Conservation (phyloP, 2,113 vertebrate species). For the Albula glossodonta region DNA sequence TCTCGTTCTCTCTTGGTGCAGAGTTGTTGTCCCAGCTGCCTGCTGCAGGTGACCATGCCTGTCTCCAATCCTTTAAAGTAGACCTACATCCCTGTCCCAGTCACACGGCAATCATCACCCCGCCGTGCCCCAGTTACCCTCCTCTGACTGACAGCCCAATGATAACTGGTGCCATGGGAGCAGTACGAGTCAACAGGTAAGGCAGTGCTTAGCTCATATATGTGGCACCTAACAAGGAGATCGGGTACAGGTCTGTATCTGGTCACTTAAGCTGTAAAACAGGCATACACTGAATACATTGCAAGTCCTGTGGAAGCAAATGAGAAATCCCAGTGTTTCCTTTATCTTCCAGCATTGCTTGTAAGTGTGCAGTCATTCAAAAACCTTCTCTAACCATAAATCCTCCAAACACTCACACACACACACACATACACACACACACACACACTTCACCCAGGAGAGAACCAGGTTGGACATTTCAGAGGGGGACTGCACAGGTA, state of each 20-base stretch:
- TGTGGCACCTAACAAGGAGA: background rate
- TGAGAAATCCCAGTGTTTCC: background rate
- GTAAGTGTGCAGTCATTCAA: no score
- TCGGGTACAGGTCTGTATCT: background rate
- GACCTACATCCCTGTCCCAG: slow-evolving; percentile 17
- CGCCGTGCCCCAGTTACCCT: background rate
- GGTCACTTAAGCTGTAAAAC: background rate
- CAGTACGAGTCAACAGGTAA: slow-evolving; percentile 66
- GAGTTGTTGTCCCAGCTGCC: background rate
- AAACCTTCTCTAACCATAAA: slow-evolving; percentile 62
- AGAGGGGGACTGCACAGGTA: background rate
- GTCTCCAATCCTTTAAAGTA: slow-evolving; percentile 49
- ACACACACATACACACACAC: slow-evolving; percentile 27
- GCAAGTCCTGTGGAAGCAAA: background rate
- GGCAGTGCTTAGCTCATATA: background rate
- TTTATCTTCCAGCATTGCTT: no score
- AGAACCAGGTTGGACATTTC: slow-evolving; percentile 38
- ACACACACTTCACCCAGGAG: slow-evolving; percentile 60
- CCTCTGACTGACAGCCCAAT: slow-evolving; percentile 18
- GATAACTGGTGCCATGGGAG: slow-evolving; percentile 65
- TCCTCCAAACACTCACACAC: slow-evolving; percentile 39
- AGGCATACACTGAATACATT: background rate
- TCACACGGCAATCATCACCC: background rate
- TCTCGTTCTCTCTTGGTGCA: slow-evolving; percentile 19
- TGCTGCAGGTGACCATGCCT: slow-evolving; percentile 20